Base-by-base conservation (phyloP, 2,888 invertebrate species). In the Zygogramma bicolorata region DNA sequence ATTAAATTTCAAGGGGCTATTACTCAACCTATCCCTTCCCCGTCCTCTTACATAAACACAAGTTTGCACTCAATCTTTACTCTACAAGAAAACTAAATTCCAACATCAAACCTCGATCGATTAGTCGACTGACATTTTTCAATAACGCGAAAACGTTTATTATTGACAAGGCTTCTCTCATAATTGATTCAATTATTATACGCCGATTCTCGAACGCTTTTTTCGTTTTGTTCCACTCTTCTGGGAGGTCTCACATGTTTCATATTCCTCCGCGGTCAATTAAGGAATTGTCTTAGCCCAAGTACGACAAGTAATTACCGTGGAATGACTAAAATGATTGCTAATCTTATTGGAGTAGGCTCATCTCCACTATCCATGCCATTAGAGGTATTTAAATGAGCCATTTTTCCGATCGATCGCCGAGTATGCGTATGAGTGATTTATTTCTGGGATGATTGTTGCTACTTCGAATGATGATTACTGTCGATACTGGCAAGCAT, bases 171-270 rank as follows among this genome's bases (percentile, higher is more conserved):
- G 70, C 68, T 75, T 71, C 70, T 57, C 74, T 70, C 74, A 70
- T 79, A 79, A 79, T 78, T 79, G 79, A 76, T 78, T 79, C 73
- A 78, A 78, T 78, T 75, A 79, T 78, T 77, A 75, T 40, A 70
- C 57, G 71, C 73, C 66, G 71, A 70, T 74, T 70, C 68, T 57
- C 58, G 58, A 38, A 68, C 60, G 29, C 62, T n/a, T 73, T 74
- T 62, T 68, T 75, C 60, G 61, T 74, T 75, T 74, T 63, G 40
- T 68, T 71, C 38, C 38, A 40, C 18, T 75, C 74, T 73, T 65
- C 77, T 79, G 76, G 79, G 79, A 75, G 79, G 79, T 79, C 79
- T 76, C 46, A 75, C 77, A 75, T 78, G 78, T 79, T 77, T 77
- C 79, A 79, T 79, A 77, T 78, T 74, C 75, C 65, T 71, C 68